Evolutionary conservation across 23 tunicate species (phyloP), one percentile per base, ranked within the genome.

Genomic region (Styela clava): DNA sequence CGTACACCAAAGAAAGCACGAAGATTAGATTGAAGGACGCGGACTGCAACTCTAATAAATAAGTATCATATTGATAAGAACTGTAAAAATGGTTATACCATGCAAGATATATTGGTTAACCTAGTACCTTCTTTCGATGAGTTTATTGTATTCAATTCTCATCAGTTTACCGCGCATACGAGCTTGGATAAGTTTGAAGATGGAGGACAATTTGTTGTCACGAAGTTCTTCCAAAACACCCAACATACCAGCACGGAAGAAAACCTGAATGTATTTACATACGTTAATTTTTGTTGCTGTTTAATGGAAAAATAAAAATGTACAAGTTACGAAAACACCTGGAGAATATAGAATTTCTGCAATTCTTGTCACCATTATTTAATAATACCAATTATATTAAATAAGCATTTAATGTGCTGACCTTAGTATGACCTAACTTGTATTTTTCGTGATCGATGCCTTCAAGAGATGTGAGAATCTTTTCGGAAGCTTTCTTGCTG

Each of bases 191-290:
- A 82, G 70, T 35, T 82, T 87, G 74, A 96, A 85, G 82, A 91
- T 87, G 16, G 87, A 69, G 22, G 99, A 79, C 34, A 96, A 56
- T 68, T 85, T 87, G 86, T 87, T 81, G 86, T 96, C 99, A 29
- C 99, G 94, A 71, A 87, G 74, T 64, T 96, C 99, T 82, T 96
- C 99, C 0, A 96, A 85, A 36, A 44, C 84, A 74, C 95, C 99
- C 34, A 96, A 69, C 87, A 96, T 82, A 72, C 99, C 99, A 64
- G 99, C 99, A 20, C 91, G 85, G 94, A 96, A 96, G 88, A 96
- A 96, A 12, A 96, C 89, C 98, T 93, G 63, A 44, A 44, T 12
- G 12, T 12, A 44, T 5, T 5, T 44, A 7, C 9, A 44, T 5
- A 44, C 12, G 7, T 44, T 7, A 44, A 44, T 44, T 44, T 5